A percentile compares a stretch with the other conserved stretches of the same genome.
phyloP scores from a whole-genome alignment of 2,797 vertebrate species.

The Phataginus tetradactyla region DNA sequence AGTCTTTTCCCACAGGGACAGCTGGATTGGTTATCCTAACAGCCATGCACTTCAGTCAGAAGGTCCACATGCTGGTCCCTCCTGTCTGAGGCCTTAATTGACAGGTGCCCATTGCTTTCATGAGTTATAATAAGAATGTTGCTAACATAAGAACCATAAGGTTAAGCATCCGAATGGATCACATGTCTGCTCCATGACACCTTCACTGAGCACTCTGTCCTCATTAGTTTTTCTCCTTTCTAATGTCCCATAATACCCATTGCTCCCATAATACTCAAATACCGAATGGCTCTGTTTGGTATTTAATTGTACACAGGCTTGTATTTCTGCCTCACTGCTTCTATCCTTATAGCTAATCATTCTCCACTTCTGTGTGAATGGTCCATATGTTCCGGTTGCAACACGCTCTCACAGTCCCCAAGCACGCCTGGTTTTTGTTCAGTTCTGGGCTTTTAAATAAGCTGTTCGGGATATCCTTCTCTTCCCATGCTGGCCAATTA shows the following conservation, averaged over 20 bases:
- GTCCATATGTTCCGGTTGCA: constrained; percentile 12
- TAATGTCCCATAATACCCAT: constrained; percentile 2
- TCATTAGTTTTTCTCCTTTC: constrained; percentile 34
- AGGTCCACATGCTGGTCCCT: not conserved
- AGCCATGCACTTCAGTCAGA: not conserved
- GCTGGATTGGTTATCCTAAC: not conserved
- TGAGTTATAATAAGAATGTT: not conserved
- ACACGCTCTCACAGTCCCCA: not conserved
- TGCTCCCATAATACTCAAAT: not conserved
- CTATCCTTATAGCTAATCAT: not conserved
- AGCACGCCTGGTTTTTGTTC: not conserved
- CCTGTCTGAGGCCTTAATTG: not conserved
- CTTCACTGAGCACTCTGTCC: not conserved
- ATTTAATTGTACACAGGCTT: constrained; percentile 45
- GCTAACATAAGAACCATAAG: not conserved
- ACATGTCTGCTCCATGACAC: not conserved
- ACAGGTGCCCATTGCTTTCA: not conserved
- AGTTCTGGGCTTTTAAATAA: not conserved
- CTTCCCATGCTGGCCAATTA: not conserved
- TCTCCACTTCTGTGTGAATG: not conserved
- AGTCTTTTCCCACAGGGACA: not conserved
- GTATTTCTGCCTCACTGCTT: constrained; percentile 40
- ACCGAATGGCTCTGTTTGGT: not conserved
- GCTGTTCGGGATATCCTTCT: not conserved
- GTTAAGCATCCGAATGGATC: not conserved